Base-by-base conservation (phyloP, 1,140 invertebrate genomes). In the Drosophila saltans region DNA sequence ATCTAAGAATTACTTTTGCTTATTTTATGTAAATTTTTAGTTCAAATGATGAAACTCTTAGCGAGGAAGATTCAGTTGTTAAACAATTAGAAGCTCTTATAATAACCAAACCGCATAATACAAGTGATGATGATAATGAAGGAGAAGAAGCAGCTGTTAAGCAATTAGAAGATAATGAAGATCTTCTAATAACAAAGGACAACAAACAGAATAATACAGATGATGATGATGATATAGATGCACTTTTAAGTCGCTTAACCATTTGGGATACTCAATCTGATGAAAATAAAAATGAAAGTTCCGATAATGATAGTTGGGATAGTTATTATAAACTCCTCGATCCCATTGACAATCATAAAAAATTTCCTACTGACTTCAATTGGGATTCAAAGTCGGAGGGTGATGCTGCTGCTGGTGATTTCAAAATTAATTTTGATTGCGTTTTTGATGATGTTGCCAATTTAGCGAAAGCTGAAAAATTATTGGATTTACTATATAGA, bases 401-500 rank as follows among this genome's bases (percentile, higher is more conserved):
- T 8, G 62, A 66, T 41, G 33, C 1, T 36, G 33, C 33, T 36
- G 33, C 6, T 36, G 33, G 4, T 36, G 33, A 36, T 36, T 36
- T 36, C 3, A 36, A 83, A 0, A 40, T 69, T 6, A 74, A 89
- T 6, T 89, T 72, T 16, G 52, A 80, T 5, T 68, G 64, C n/a
- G 52, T 88, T 6, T 88, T 75, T 4, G 69, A 80, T 3, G 45
- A 89, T 16, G 5, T 78, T 2, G 55, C 6, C 3, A 80, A 80
- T 2, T 21, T 74, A 16, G 8, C 6, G 6, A 55, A 45, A 3
- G 60, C 80, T 11, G 84, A 89, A 3, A 75, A 80, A n/a, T 59
- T 78, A 0, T 56, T 88, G 24, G 56, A 88, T 4, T 26, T 88
- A 64, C 69, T 75, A 2, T 88, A 75, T 16, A 69, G 73, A 68